Base-by-base conservation (phyloP, 1,140 invertebrate genomes). In the Bradynema listronoti region DNA sequence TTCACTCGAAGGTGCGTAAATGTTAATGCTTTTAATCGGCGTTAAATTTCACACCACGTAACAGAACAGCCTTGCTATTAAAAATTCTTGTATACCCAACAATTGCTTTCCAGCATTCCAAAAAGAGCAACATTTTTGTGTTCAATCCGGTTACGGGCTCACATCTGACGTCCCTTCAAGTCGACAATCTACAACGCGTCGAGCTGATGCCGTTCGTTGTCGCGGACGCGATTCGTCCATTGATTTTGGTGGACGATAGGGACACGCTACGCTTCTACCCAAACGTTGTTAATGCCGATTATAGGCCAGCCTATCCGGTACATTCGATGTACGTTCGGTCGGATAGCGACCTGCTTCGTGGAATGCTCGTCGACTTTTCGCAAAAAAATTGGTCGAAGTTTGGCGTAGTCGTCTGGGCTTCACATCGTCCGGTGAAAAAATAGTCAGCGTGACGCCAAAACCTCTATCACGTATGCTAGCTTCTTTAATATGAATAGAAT, bases 141-240 rank as follows among this genome's bases (percentile, higher is more conserved):
- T 78, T 77, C 63, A 65, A 78, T 32, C 76, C 76, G 24, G 66
- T 77, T 43, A 75, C 58, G 49, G 74, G 74, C 24, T 46, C 57
- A 22, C 36, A 64, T 6, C 29, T 58, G n/a, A 51, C 74, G 14
- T 50, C n/a, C 7, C 19, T 70, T 22, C 19, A 30, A 4, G 29
- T 75, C 16, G 16, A 62, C 32, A n/a, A 39, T 5, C 25, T 72
- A n/a, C 56, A 55, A 16, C 49, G 65, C 24, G 43, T 72, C 39
- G 72, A 72, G 39, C 33, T 69, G 27, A 34, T 58, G 16, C 71
- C 71, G 7, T 75, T 72, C 56, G 24, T 45, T 7, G 59, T 55
- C 36, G 24, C 47, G n/a, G 69, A 69, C 24, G 47, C 45, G 22
- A 49, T 72, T 7, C 58, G 63, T 36, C 59, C 70, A 4, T 46